A percentile compares a stretch with the other conserved stretches of the same genome.
Conservation (phyloP, 2,113 vertebrate species). For the Prionailurus viverrinus region DNA sequence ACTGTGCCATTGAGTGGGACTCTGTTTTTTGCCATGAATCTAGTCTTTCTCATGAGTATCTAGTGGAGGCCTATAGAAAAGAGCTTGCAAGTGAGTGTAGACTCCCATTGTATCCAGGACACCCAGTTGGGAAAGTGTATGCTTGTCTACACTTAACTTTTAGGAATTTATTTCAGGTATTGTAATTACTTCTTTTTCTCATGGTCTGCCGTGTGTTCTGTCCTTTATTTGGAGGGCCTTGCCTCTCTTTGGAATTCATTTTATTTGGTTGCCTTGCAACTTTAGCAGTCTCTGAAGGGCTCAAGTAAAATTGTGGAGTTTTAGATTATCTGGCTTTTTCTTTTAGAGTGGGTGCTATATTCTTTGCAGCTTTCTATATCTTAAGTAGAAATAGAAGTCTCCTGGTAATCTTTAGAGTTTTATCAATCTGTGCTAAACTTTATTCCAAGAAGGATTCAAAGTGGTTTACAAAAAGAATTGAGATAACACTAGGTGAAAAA, state of each 20-base stretch:
- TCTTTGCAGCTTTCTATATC: neutral
- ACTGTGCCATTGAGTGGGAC: neutral
- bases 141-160: neutral
- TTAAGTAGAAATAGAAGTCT: constrained; percentile 42
- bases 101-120: neutral
- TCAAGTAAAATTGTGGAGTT: neutral
- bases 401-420: neutral
- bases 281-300: neutral
- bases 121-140: neutral
- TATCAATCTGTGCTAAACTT: neutral
- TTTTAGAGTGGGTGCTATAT: neutral
- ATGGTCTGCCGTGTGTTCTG: neutral
- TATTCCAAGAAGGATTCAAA: neutral
- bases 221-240: neutral
- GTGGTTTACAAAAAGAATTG: constrained; percentile 9
- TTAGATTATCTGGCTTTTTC: neutral
- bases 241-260: neutral
- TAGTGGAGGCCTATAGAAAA: neutral
- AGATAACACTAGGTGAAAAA: neutral
- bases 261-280: neutral
- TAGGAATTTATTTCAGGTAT: neutral
- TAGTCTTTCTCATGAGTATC: neutral
- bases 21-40: neutral
- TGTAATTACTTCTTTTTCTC: neutral
- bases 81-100: neutral